A percentile compares a stretch with the other conserved stretches of the same genome.
Evolutionary conservation across 37 sponge, comb jelly and placozoan genomes (phyloP).

Genomic region (Beroe forskalii): DNA sequence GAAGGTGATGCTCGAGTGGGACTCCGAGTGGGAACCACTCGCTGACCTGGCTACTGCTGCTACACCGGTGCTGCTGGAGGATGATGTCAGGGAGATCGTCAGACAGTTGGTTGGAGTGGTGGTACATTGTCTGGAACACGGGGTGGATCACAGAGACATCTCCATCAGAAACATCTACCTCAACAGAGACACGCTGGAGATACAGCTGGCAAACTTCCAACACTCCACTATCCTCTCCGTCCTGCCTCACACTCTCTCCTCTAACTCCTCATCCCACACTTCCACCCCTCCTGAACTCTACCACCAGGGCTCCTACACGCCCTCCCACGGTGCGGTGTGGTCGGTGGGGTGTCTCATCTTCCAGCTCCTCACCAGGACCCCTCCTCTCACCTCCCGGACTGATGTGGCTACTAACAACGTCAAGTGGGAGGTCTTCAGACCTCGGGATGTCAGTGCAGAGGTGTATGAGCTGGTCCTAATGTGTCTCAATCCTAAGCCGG

Average conservation of each 20-base stretch:
- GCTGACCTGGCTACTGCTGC: neutral
- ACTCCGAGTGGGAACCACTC: neutral
- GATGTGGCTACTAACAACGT: constrained; percentile 32
- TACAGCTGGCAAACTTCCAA: constrained; percentile 19
- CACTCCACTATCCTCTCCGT: constrained; percentile 1
- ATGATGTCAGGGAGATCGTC: neutral
- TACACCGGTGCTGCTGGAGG: neutral
- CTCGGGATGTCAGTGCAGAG: neutral
- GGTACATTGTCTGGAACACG: neutral
- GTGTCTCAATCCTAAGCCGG: constrained; percentile 20
- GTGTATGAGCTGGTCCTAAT: neutral
- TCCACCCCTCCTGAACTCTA: constrained; percentile 35
- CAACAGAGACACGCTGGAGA: neutral
- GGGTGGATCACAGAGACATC: constrained; percentile 39
- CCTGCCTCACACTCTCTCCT: constrained; percentile 44
- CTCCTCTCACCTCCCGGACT: neutral
- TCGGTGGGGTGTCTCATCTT: constrained; percentile 27
- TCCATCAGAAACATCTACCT: neutral
- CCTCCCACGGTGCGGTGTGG: neutral
- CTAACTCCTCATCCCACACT: neutral
- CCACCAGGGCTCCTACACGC: neutral
- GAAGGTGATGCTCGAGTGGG: neutral
- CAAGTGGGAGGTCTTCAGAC: neutral
- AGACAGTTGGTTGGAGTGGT: neutral
- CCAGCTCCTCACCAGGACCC: neutral